Percentiles rank a stretch among this genome's conserved stretches.
Evolutionary conservation across 2,888 invertebrate species (phyloP).

Genomic region (Aromia moschata): DNA sequence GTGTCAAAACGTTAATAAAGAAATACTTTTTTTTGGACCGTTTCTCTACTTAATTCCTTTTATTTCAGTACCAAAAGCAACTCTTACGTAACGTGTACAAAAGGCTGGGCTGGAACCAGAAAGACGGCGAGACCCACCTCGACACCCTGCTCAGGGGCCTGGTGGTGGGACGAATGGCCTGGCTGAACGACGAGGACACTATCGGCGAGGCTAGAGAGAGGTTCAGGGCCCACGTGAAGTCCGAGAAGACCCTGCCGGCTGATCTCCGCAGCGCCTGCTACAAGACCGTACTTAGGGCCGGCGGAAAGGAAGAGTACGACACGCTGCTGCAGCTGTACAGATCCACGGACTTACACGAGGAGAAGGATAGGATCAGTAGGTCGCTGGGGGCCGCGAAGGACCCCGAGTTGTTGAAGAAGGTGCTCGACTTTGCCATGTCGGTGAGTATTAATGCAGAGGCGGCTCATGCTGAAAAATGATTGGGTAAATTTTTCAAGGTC

Average conservation of each 20-base stretch:
- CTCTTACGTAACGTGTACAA: slow-evolving; percentile 77
- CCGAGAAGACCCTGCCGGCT: slow-evolving; percentile 70
- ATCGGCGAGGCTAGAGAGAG: slow-evolving; percentile 77
- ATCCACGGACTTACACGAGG: slow-evolving; percentile 89
- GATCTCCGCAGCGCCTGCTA: slow-evolving; percentile 88
- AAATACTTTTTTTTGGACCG: no score
- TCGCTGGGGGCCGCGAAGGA: slow-evolving; percentile 84
- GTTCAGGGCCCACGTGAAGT: slow-evolving; percentile 74
- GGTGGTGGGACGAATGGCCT: slow-evolving; percentile 83
- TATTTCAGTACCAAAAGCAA: slow-evolving; percentile 71
- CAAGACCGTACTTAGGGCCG: slow-evolving; percentile 80
- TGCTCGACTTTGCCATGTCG: slow-evolving; percentile 84
- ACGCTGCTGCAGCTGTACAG: slow-evolving; percentile 84
- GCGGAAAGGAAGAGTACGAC: slow-evolving; percentile 75
- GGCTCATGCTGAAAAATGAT: no score
- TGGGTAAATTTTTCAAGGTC: no score
- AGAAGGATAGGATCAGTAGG: slow-evolving; percentile 89
- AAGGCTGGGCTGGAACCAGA: slow-evolving; percentile 85
- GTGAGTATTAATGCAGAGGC: no score
- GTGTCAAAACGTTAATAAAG: no score
- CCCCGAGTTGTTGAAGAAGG: slow-evolving; percentile 74
- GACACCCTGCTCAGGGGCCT: slow-evolving; percentile 86
- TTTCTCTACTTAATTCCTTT: no score
- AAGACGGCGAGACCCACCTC: slow-evolving; percentile 83
- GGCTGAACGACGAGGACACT: slow-evolving; percentile 80